These are phyloP conservation scores for Scolopax rusticola DNA, from an alignment of 2,797 vertebrate species.

Conservation along the genomic window DNA sequence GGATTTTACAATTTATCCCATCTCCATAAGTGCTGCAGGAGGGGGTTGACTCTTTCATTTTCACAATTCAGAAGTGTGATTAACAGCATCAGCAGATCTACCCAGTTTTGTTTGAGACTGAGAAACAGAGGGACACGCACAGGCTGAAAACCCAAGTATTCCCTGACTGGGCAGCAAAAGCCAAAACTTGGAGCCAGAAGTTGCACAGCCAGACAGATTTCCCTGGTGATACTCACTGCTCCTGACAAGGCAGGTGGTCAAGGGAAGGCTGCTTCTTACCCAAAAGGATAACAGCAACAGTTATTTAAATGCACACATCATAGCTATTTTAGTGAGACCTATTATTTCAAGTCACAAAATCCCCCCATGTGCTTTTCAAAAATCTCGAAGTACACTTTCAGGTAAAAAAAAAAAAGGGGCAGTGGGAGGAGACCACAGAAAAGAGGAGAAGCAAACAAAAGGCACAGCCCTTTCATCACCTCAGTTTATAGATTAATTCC, in stretches of 20 bases:
- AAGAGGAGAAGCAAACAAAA: neutral
- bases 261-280: neutral
- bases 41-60: neutral
- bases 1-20: neutral
- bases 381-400: neutral
- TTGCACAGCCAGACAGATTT: fast-evolving
- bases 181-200: neutral
- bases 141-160: neutral
- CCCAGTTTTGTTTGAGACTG: neutral
- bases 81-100: neutral
- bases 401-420: too few species aligned
- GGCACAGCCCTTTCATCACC: neutral
- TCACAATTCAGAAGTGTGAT: neutral
- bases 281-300: neutral
- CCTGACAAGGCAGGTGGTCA: neutral
- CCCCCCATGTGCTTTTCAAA: neutral
- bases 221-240: neutral
- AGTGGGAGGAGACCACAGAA: neutral
- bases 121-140: neutral
- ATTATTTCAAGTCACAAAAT: neutral
- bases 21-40: neutral
- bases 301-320: neutral
- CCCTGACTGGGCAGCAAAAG: neutral
- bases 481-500: neutral
- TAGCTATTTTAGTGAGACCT: neutral